Evolutionary conservation across 2,113 vertebrate genomes (phyloP), one percentile per base, ranked within the genome.

Genomic region (Dascyllus trimaculatus): DNA sequence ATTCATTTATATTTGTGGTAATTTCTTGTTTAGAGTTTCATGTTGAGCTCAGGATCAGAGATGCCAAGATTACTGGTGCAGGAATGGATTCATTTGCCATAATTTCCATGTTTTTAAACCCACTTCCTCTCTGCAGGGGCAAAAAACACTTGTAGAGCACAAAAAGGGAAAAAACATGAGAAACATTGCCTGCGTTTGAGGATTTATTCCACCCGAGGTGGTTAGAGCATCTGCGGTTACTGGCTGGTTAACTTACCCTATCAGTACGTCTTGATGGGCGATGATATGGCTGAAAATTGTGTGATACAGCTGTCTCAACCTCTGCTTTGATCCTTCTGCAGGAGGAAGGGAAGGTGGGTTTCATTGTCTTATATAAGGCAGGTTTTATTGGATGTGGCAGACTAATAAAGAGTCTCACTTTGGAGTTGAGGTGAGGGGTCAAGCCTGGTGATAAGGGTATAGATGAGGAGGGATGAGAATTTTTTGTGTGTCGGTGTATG

Each of bases 381-480:
- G 86, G 40, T 84, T 88, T 92, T 91, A 93, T 93, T 93, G 82
- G 88, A 89, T 91, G 87, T 90, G 88, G 85, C 90, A 90, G 88
- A 88, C 88, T 91, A 93, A 93, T 93, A 90, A 92, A 91, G 89
- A 89, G 71, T 80, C 82, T 80, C 70, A 84, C 81, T 92, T 82
- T 81, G 62, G 71, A 86, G 89, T 60, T 78, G 58, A 88, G 92
- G 90, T 92, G 78, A 92, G 69, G 62, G 93, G 89, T 93, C 89
- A 90, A 19, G 61, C 80, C 84, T 66, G 65, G 84, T 84, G 85
- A 92, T 91, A 88, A 92, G 81, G 81, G 84, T 65, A 65, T 56
- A 80, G 80, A 91, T 82, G 84, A 84, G 75, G 22, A 80, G 52
- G 81, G 74, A 72, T 72, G 57, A 54, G 46, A 26, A 48, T 64